Base-by-base conservation (phyloP, 2,888 invertebrate genomes). In the Candidula unifasciata region DNA sequence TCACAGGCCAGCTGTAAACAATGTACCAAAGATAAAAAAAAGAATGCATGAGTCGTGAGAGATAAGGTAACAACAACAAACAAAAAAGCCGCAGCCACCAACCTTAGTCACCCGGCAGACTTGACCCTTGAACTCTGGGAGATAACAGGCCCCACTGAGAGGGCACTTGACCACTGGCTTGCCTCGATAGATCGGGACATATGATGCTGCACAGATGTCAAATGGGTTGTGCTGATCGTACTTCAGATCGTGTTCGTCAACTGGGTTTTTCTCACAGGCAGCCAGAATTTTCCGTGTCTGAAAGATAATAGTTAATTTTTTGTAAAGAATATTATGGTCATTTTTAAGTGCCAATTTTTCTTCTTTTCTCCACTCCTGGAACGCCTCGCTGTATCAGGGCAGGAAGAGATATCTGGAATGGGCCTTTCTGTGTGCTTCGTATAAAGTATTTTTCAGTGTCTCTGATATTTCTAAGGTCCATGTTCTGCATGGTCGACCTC, bases 151-250 rank as follows among this genome's bases (percentile, higher is more conserved):
- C 2, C 95, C 96, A 92, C 99, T 99, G 54, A 99, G 95, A 0
- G 98, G 96, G 92, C 99, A 99, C 89, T 97, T 97, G 73, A 97
- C 96, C 92, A 98, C 97, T 0, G 97, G 96, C 91, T 98, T 98
- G 37, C 99, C 99, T 91, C 97, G 96, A 92, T 99, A 99, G 85
- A 99, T 97, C 0, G 99, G 99, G 76, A 96, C 96, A 94, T 97
- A 99, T 37, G 97, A 96, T 57, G 96, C 96, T 0, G 97, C 98
- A 93, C 99, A 99, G 69, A 99, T 95, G 84, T 96, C 96, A 94
- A 99, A 99, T 0, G 99, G 99, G 94, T 99, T 99, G 93, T 98
- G 98, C 92, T 99, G 98, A 91, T 99, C 99, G 92, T 99, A 99
- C 0, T 96, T 95, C 82, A 99, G 93, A 90, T 96, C 96, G 89